Base-by-base conservation (phyloP, 2,797 vertebrate genomes). In the Sus cebifrons region DNA sequence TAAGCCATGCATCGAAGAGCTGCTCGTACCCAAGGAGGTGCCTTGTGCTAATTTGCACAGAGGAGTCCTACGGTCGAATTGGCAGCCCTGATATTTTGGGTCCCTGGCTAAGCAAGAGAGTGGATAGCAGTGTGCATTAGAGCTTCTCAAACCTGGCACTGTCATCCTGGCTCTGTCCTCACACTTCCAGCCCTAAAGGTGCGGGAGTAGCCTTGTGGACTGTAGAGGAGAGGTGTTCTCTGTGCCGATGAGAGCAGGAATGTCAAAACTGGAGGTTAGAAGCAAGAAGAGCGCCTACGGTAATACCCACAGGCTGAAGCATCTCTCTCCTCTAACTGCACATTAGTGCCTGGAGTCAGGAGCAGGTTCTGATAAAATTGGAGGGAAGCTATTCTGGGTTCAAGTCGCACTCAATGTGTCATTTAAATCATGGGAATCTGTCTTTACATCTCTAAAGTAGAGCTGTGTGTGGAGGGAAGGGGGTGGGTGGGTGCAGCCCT, bases 331-430 rank as follows among this genome's bases (percentile, higher is more conserved):
- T 75, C 16, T 36, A 60, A 74, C 17, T 86, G 91, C 18, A 68
- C 77, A 68, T 79, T 64, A 89, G 49, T 17, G 32, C 18, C 58
- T 40, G 64, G 78, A 60, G 68, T 85, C 25, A 78, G 36, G 29
- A 95, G 20, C 20, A 84, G 27, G 25, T 25, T n/a, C 44, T 65
- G 79, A 74, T 89, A 64, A 83, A 93, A 93, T 65, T 93, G 36
- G 56, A 82, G 18, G 36, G 40, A 91, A 74, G 29, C n/a, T 87
- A 75, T 60, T 83, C 62, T 25, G 62, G 20, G 36, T 74, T 97
- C 18, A 60, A 62, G 16, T 81, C 75, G 15, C 36, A 75, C 4
- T 89, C 74, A 78, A 74, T 13, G 10, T 83, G 29, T 52, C 23
- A 88, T 71, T 94, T 67, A 78, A 78, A 68, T 64, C 32, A 23